Base-by-base conservation (phyloP, 2,113 vertebrate species). In the Martes martes region DNA sequence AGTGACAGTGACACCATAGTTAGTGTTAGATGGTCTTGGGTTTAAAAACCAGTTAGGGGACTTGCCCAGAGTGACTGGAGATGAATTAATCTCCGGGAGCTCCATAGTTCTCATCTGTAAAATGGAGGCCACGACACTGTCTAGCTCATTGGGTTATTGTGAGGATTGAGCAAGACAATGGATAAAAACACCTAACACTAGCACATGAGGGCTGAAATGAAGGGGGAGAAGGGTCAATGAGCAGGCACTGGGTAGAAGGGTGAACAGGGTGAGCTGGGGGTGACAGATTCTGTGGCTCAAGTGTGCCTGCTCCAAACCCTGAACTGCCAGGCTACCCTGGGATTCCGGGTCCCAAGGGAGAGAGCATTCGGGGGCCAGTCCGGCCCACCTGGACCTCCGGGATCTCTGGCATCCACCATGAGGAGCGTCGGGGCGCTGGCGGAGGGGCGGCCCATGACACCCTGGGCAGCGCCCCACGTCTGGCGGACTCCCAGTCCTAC, bases 371-470 rank as follows among this genome's bases (percentile, higher is more conserved):
- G 24, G 36, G 99, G 99, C 11, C 99, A 99, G 0, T 99, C 99
- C 0, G 99, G 99, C 26, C 99, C 99, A 52, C 99, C 99, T 24
- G 99, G 99, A 19, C 99, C 99, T 67, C 98, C 99, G 82, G 99
- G 99, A 65, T 92, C 98, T 99, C 99, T 2, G 99, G 99, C 67
- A 98, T 99, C 0, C 99, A 99, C 88, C 99, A 99, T 0, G 99
- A 99, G 89, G 99, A 99, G 1, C 99, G 89, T 13, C 99, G 98
- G 76, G 99, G 81, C 78, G 97, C 94, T 84, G 99, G 98, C 23
- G 98, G 4, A 59, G 55, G 55, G 19, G 55, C 55, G 55, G 93
- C 98, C 8, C 98, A 98, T 0, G 98, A 98, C 89, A 98, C 98
- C 91, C 97, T 98, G 13, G 98, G 97, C 89, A 97, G 97, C 65